Evolutionary conservation across 2,113 vertebrate genomes (phyloP).

Genomic region (Sorex araneus): DNA sequence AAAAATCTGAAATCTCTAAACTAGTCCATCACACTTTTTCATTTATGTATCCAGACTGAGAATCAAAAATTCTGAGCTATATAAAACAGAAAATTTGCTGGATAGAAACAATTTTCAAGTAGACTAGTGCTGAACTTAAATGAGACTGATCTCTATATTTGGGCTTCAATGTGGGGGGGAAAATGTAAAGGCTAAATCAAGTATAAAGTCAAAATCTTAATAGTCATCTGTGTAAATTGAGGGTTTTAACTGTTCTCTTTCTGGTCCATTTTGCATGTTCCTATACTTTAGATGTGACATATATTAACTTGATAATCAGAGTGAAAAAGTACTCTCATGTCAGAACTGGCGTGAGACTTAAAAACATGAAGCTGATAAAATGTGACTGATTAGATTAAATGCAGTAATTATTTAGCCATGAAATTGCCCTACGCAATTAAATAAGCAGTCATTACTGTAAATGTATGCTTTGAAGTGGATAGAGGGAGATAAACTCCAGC

Average conservation of each 20-base stretch:
- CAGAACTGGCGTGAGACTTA: constrained; percentile 71
- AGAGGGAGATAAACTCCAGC: constrained; percentile 74
- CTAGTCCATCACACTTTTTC: background rate
- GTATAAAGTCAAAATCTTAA: constrained; percentile 38
- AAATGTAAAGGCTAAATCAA: background rate
- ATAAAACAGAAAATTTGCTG: background rate
- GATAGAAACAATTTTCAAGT: constrained; percentile 45
- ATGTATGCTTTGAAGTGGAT: constrained; percentile 80
- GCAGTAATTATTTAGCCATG: constrained; percentile 85
- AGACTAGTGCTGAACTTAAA: background rate
- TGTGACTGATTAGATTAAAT: constrained; percentile 81
- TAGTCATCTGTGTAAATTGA: background rate
- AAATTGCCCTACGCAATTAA: constrained; percentile 85
- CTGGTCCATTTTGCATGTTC: background rate
- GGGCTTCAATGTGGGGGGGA: constrained; percentile 18
- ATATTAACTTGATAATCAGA: background rate
- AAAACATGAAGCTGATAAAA: constrained; percentile 81
- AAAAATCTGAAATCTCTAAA: background rate
- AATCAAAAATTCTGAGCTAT: background rate
- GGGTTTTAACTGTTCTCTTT: background rate
- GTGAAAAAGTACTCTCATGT: constrained; percentile 74
- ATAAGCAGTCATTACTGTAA: constrained; percentile 76
- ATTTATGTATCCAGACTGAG: background rate
- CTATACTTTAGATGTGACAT: background rate
- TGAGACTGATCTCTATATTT: background rate